Evolutionary conservation across 2,888 invertebrate species (phyloP).

Genomic region (Mantis religiosa): DNA sequence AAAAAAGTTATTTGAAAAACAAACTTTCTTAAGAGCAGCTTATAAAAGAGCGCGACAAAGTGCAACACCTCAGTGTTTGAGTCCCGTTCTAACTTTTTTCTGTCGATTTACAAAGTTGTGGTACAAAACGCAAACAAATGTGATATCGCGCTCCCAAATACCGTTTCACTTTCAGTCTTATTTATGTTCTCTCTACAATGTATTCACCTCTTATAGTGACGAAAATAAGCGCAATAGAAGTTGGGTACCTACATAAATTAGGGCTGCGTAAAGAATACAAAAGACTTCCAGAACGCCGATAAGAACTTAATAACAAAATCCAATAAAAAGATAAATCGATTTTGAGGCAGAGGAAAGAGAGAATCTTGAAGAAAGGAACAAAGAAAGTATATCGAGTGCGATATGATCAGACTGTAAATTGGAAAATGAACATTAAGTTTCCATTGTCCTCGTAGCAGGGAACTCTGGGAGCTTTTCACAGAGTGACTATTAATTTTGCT

Average conservation of each 20-base stretch:
- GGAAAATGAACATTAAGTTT: background rate
- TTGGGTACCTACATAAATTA: background rate
- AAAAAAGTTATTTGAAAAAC: rapidly evolving
- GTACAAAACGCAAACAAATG: too few species aligned
- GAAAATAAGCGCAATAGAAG: too few species aligned
- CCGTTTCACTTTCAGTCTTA: too few species aligned
- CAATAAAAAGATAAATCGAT: background rate
- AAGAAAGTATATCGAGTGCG: background rate
- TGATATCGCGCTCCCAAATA: too few species aligned
- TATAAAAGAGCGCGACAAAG: too few species aligned
- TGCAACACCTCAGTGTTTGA: too few species aligned
- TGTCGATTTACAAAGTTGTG: too few species aligned
- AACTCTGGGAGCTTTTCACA: background rate
- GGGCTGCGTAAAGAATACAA: background rate
- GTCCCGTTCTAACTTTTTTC: too few species aligned
- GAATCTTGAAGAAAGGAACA: background rate
- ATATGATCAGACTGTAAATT: background rate
- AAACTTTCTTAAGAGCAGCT: too few species aligned
- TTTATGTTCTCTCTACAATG: too few species aligned
- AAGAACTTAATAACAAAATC: background rate
- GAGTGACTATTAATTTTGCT: background rate
- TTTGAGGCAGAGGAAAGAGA: background rate
- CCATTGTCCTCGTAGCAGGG: background rate
- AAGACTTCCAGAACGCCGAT: background rate
- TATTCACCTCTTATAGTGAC: too few species aligned